Base-by-base conservation (phyloP, 2,888 invertebrate species). In the Lamellibrachia satsuma region DNA sequence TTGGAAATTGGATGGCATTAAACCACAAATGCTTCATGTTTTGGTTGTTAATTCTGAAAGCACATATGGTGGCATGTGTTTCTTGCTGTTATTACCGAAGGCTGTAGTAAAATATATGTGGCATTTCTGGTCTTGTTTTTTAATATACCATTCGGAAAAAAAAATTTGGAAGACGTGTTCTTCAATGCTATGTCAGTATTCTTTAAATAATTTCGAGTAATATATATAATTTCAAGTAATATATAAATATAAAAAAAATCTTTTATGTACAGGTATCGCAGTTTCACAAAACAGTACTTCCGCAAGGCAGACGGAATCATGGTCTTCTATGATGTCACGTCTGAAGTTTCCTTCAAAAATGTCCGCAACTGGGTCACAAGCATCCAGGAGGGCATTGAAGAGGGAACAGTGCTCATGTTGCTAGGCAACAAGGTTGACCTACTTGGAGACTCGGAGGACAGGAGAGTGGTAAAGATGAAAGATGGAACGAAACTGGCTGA, bases 211-310 rank as follows among this genome's bases (percentile, higher is more conserved):
- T 39, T 39, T 39, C 39, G 39, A 39, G 39, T 39, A 39, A 39
- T 39, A 39, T 39, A 39, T 39, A 39, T 39, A 39, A 1, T 39
- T 39, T 39, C 39, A 39, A 39, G 39, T 39, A 39, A 39, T 39
- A 39, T 39, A 39, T 39, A 39, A 1, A 39, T 6, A 60, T 9
- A 3, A 15, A 75, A 2, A 55, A 9, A 9, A 55, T 91, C 9
- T 57, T 52, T 91, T 11, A 6, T 91, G 91, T 94, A 22, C 95
- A 97, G 97, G 94, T 97, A 97, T 94, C 96, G 97, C 51, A 97
- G 97, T 92, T 97, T 97, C 92, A 97, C 97, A 0, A 97, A 97
- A 94, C 97, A 97, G 94, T 97, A 97, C 95, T 97, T 97, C 95
- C 96, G 97, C 3, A 97, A 97, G 94, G 97, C 97, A 3, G 97